phyloP scores from a whole-genome alignment of 2,797 vertebrate genomes.

The Heterohyrax brucei region DNA sequence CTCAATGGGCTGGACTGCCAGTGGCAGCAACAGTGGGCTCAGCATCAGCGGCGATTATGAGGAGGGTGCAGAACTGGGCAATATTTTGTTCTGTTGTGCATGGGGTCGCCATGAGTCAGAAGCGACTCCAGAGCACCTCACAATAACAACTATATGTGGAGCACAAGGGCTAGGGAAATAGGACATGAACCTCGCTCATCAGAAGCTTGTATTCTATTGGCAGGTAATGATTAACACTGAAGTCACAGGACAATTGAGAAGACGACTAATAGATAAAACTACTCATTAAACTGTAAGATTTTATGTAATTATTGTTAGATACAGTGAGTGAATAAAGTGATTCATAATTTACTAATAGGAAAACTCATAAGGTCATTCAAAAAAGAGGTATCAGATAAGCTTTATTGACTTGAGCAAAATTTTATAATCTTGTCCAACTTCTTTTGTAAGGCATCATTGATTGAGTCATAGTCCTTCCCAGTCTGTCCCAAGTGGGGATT shows the following conservation, averaged over 20 bases:
- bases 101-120: too few species aligned
- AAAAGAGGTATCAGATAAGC: conserved; percentile 63
- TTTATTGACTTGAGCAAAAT: conserved; percentile 52
- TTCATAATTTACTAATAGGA: conserved; percentile 62
- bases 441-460: conserved; percentile 52
- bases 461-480: background rate
- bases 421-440: conserved; percentile 35
- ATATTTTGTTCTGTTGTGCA: too few species aligned
- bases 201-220: background rate
- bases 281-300: conserved; percentile 35
- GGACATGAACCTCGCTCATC: background rate
- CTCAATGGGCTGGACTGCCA: too few species aligned
- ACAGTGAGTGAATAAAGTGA: conserved; percentile 61
- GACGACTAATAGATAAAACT: background rate
- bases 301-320: conserved; percentile 49
- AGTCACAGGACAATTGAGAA: conserved; percentile 28
- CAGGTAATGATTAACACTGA: background rate
- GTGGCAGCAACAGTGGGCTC: too few species aligned
- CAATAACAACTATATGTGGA: too few species aligned
- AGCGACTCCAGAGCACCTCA: too few species aligned
- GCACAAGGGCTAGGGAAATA: background rate
- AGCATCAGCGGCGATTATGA: too few species aligned
- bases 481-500: conserved; percentile 62
- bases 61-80: too few species aligned
- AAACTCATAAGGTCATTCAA: conserved; percentile 53